Percentiles rank a stretch among this genome's conserved stretches.
Conservation (phyloP, 2,888 invertebrate species). For the Chymomyza caudatula region DNA sequence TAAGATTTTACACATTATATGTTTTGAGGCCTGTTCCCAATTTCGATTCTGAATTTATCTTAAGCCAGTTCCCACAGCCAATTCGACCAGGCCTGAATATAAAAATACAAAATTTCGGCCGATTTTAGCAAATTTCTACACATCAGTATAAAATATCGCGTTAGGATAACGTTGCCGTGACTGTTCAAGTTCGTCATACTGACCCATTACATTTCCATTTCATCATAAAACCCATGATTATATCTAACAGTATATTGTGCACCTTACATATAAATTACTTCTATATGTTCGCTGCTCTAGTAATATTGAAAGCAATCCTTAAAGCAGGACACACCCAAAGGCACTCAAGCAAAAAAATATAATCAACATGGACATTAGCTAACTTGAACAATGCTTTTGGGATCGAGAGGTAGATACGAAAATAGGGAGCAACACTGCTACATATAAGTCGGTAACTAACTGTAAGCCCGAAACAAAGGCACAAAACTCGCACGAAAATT, state of each 20-base stretch:
- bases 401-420: neutral
- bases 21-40: too few species aligned
- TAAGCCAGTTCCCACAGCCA: too few species aligned
- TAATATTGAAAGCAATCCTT: neutral
- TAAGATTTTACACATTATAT: too few species aligned
- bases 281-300: neutral
- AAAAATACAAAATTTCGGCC: too few species aligned
- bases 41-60: too few species aligned
- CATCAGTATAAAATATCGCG: too few species aligned
- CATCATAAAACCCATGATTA: slow-evolving; percentile 52
- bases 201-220: slow-evolving; percentile 36
- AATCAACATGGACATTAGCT: slow-evolving; percentile 65
- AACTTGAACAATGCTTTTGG: slow-evolving; percentile 39
- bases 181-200: slow-evolving; percentile 13
- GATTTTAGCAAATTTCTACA: too few species aligned
- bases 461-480: neutral
- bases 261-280: neutral
- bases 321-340: slow-evolving; percentile 37
- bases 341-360: slow-evolving; percentile 32
- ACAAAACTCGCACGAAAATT: slow-evolving; percentile 16
- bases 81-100: too few species aligned
- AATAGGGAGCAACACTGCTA: slow-evolving; percentile 1
- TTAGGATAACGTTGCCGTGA: slow-evolving; percentile 20
- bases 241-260: neutral
- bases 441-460: too few species aligned